These are phyloP conservation scores for Anoplopoma fimbria DNA, from an alignment of 2,113 vertebrate species.

Conservation along the genomic window DNA sequence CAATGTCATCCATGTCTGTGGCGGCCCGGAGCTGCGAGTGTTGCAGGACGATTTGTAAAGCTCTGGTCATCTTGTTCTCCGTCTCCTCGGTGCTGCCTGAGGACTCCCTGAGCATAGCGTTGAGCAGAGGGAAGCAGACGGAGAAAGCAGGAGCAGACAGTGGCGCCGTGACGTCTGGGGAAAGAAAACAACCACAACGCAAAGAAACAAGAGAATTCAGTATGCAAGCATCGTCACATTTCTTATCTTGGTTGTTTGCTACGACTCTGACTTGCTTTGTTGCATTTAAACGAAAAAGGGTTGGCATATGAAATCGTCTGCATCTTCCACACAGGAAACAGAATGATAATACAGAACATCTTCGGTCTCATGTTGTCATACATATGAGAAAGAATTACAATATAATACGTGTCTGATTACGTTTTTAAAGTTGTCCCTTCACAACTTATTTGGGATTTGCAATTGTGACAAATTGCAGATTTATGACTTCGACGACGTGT, in stretches of 20 bases:
- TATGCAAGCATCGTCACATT: neutral
- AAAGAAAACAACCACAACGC: neutral
- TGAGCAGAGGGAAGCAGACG: conserved; percentile 94
- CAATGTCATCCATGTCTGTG: conserved; percentile 53
- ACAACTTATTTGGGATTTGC: too few species aligned
- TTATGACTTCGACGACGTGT: too few species aligned
- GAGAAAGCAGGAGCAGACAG: conserved; percentile 85
- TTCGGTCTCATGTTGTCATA: too few species aligned
- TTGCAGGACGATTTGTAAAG: conserved; percentile 89
- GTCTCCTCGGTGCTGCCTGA: conserved; percentile 86
- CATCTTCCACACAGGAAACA: too few species aligned
- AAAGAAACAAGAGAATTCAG: neutral
- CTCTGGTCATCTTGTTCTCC: conserved; percentile 87
- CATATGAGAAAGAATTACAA: too few species aligned
- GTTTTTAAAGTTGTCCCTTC: too few species aligned
- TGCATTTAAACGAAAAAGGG: neutral
- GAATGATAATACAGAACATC: too few species aligned
- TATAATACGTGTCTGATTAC: too few species aligned
- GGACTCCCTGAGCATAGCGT: conserved; percentile 88
- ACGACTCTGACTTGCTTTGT: neutral
- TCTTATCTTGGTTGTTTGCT: neutral
- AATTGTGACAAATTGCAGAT: too few species aligned
- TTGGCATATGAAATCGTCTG: neutral
- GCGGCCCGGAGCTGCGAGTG: conserved; percentile 90
- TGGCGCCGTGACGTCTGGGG: conserved; percentile 59